Percentiles rank a stretch among this genome's conserved stretches.
Evolutionary conservation across 2,113 vertebrate genomes (phyloP).

Genomic region (Caranx ignobilis): DNA sequence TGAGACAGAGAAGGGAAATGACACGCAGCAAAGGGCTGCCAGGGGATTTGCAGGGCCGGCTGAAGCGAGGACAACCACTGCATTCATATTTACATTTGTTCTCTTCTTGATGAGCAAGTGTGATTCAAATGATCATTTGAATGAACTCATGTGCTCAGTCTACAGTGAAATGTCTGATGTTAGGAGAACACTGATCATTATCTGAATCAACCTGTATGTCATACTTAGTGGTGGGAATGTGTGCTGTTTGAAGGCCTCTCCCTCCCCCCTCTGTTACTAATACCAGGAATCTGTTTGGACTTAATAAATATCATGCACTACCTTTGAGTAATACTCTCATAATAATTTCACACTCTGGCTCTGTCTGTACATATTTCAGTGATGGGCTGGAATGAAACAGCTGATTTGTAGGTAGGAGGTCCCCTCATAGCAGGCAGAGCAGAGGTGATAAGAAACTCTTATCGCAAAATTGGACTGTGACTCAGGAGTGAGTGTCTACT

Average conservation of each 20-base stretch:
- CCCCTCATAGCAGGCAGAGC: neutral
- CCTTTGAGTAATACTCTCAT: neutral
- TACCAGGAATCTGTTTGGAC: neutral
- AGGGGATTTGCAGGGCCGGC: too few relatives aligned
- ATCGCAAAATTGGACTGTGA: neutral
- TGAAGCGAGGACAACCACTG: too few relatives aligned
- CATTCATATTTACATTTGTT: too few relatives aligned
- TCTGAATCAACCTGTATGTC: neutral
- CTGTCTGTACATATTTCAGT: neutral
- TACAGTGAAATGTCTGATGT: neutral
- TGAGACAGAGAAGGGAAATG: too few relatives aligned
- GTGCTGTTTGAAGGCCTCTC: neutral
- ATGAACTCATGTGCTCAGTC: neutral
- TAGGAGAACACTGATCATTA: neutral
- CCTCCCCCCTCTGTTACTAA: neutral
- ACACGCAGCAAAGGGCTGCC: too few relatives aligned
- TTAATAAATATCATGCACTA: neutral
- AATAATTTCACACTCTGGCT: neutral
- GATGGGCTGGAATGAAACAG: slow-evolving; percentile 8
- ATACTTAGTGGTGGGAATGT: neutral
- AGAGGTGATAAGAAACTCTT: neutral
- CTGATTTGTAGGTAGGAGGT: slow-evolving; percentile 30
- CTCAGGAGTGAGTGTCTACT: neutral
- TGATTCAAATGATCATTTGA: too few relatives aligned
- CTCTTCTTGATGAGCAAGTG: too few relatives aligned